Percentiles rank a stretch among this genome's conserved stretches.
Evolutionary conservation across 2,113 vertebrate genomes (phyloP).

Genomic region (Recurvirostra avosetta): DNA sequence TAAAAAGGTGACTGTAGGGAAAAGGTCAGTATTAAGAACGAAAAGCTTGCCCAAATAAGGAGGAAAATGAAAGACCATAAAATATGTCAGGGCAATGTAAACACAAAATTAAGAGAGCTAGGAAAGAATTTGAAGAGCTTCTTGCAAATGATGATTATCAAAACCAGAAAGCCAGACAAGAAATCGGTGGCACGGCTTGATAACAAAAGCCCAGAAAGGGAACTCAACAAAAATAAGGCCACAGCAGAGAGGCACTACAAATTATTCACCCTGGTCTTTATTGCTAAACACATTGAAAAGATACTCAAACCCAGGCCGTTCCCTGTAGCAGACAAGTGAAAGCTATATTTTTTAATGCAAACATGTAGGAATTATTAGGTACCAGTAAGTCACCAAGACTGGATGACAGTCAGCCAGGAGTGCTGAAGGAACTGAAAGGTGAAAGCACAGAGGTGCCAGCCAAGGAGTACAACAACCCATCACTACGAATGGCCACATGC

Average conservation of each 20-base stretch:
- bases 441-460: neutral
- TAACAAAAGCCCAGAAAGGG: neutral
- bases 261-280: neutral
- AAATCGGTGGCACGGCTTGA: neutral
- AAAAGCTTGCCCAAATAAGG: neutral
- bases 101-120: neutral
- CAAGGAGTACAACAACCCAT: neutral
- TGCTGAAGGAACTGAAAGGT: neutral
- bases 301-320: neutral
- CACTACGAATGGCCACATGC: neutral
- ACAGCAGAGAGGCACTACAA: neutral
- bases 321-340: neutral
- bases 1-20: neutral
- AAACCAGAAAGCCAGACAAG: neutral
- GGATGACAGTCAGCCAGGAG: neutral
- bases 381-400: neutral
- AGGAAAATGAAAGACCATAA: neutral
- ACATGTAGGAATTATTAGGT: neutral
- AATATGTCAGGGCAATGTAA: neutral
- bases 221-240: neutral
- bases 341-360: neutral
- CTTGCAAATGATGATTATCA: neutral
- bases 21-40: neutral
- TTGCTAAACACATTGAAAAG: neutral
- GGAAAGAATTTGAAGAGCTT: neutral